Conservation (phyloP, 2,797 vertebrate species). For the Poeciliopsis presidionis region DNA sequence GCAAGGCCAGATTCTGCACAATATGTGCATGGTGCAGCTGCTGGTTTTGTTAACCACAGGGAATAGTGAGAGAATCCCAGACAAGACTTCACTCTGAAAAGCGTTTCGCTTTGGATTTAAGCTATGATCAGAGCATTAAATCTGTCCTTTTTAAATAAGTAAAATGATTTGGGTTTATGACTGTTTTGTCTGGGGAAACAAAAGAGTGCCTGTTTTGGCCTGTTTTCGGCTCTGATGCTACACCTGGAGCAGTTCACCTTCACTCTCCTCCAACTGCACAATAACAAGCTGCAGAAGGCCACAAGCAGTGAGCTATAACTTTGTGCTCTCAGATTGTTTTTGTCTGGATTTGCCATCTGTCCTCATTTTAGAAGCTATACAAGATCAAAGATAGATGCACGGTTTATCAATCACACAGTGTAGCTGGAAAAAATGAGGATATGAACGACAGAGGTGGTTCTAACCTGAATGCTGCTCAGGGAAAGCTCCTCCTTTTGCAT, state of each 20-base stretch:
- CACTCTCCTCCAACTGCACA: not conserved
- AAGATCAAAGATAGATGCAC: not conserved
- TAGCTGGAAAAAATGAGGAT: not conserved
- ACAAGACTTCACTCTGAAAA: not conserved
- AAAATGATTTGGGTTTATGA: not conserved
- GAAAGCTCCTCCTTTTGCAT: not conserved
- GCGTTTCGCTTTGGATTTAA: not conserved
- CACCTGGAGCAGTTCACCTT: slow-evolving; percentile 8
- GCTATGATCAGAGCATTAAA: not conserved
- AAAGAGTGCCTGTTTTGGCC: not conserved
- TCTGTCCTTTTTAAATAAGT: not conserved
- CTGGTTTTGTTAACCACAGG: not conserved
- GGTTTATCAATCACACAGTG: not conserved
- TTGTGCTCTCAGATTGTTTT: not conserved
- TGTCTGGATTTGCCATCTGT: not conserved
- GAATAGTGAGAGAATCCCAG: not conserved
- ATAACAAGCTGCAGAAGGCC: not conserved
- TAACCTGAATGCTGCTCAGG: not conserved
- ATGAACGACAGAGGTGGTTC: not conserved
- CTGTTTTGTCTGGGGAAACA: not conserved
- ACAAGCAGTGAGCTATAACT: not conserved
- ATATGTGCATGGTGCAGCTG: not conserved
- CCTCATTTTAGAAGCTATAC: not conserved
- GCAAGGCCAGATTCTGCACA: not conserved
- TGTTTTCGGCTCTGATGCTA: not conserved